A percentile compares a stretch with the other conserved stretches of the same genome.
Evolutionary conservation across 2,888 invertebrate species (phyloP).

Genomic region (Mythimna loreyi): DNA sequence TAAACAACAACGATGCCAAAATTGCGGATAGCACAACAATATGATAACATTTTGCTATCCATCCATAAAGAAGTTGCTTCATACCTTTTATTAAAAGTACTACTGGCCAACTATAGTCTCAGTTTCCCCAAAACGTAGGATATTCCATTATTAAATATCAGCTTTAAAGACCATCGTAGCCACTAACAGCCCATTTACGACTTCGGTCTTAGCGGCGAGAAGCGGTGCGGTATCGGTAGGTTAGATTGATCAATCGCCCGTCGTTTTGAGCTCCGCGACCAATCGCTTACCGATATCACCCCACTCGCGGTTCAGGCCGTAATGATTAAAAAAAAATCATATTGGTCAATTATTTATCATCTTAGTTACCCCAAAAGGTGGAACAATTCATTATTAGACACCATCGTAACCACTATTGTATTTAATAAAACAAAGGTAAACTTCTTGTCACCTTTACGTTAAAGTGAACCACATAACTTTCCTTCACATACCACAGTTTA

Average conservation of each 20-base stretch:
- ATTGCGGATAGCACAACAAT: background rate
- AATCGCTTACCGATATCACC: too few species aligned
- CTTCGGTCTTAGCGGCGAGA: too few species aligned
- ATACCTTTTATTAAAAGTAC: background rate
- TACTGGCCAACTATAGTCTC: background rate
- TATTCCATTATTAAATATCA: background rate
- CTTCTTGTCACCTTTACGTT: background rate
- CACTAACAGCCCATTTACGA: too few species aligned
- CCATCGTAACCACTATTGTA: background rate
- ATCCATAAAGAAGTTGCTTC: background rate
- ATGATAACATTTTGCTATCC: background rate
- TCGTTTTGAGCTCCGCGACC: too few species aligned
- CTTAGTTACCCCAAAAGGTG: too few species aligned
- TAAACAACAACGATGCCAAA: constrained; percentile 20
- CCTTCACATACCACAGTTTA: background rate
- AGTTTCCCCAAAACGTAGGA: background rate
- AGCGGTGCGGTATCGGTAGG: too few species aligned
- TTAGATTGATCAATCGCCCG: too few species aligned
- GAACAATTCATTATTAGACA: background rate
- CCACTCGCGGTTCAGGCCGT: too few species aligned
- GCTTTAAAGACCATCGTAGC: too few species aligned
- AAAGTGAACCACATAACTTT: background rate
- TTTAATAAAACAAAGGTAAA: background rate
- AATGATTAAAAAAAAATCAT: too few species aligned
- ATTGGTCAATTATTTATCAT: too few species aligned